Base-by-base conservation (phyloP, 2,888 invertebrate genomes). In the Antheraea assamensis region DNA sequence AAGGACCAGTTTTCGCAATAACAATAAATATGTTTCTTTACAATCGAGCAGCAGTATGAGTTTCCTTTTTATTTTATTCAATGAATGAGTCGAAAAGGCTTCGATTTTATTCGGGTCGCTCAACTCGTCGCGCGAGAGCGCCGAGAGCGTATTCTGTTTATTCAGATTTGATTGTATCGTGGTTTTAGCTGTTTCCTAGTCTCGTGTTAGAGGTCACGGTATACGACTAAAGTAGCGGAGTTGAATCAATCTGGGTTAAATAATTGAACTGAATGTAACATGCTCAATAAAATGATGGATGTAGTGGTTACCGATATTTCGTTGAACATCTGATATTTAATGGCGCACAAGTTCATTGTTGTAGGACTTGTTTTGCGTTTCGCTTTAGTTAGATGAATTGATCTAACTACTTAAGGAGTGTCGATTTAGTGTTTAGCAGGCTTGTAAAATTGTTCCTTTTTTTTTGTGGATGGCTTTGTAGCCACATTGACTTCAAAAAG, bases 81-180 rank as follows among this genome's bases (percentile, higher is more conserved):
- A 77, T 81, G 78, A 83, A 82, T 82, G 82, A 81, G 78, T 82
- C 78, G 77, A 79, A 81, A 83, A 78, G 76, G 75, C 75, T 75
- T 79, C 78, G 73, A 70, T 73, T 73, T 78, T 74, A 78, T 80
- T 80, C 79, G 77, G 87, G 86, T 83, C 86, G 79, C 76, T 84
- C 81, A 88, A 83, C 86, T 76, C 78, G 73, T 72, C 74, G 76
- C 75, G 74, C 71, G 75, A 73, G 66, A 73, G 72, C 49, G 61
- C 76, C 71, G 75, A 73, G 66, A 73, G 72, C 49, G 61, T 77
- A 73, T 74, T 77, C 77, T 71, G 66, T 72, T 72, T 73, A 42
- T 49, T 66, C 47, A 27, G 24, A 72, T 52, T 24, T 24, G 3
- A 21, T 3, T 58, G 58, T 19, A 30, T 68, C 35, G 42, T 19